Percentiles rank a stretch among this genome's conserved stretches.
Evolutionary conservation across 2,888 invertebrate genomes (phyloP).

Genomic region (Esperia sulphurella): DNA sequence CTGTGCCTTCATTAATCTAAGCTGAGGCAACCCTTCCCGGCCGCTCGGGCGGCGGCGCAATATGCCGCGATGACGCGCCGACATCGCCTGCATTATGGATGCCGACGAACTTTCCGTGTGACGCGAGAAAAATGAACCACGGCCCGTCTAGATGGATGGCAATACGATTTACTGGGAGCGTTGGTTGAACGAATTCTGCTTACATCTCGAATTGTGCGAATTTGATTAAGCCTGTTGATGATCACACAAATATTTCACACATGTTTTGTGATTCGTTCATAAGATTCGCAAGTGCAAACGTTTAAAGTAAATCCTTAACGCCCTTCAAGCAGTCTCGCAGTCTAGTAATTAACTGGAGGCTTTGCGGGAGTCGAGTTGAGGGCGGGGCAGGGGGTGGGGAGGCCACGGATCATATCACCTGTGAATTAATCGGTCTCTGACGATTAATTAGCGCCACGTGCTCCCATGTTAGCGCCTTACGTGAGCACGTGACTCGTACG

Average conservation of each 20-base stretch:
- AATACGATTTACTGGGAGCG: conserved; percentile 50
- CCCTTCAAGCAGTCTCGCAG: conserved; percentile 52
- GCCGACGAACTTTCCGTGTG: conserved; percentile 63
- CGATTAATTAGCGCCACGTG: conserved; percentile 73
- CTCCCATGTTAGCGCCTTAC: conserved; percentile 34
- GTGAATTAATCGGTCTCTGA: conserved; percentile 70
- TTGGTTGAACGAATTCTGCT: neutral
- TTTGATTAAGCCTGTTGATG: no score
- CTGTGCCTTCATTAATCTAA: conserved; percentile 54
- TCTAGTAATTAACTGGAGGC: conserved; percentile 54
- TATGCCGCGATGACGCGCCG: conserved; percentile 76
- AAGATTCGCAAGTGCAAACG: conserved; percentile 18
- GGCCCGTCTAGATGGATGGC: conserved; percentile 58
- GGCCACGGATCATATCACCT: conserved; percentile 69
- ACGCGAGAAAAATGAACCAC: conserved; percentile 78
- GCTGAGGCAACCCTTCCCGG: conserved; percentile 49
- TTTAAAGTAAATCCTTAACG: conserved; percentile 41
- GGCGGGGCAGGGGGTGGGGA: conserved; percentile 27
- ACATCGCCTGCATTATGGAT: conserved; percentile 75
- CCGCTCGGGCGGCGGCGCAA: conserved; percentile 34
- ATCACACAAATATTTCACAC: no score
- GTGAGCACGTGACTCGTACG: conserved; percentile 30
- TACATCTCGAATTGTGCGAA: neutral
- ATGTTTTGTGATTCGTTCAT: neutral
- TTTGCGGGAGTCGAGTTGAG: conserved; percentile 18